Conservation (phyloP, 2,888 invertebrate species). For the Eristalis tenax region DNA sequence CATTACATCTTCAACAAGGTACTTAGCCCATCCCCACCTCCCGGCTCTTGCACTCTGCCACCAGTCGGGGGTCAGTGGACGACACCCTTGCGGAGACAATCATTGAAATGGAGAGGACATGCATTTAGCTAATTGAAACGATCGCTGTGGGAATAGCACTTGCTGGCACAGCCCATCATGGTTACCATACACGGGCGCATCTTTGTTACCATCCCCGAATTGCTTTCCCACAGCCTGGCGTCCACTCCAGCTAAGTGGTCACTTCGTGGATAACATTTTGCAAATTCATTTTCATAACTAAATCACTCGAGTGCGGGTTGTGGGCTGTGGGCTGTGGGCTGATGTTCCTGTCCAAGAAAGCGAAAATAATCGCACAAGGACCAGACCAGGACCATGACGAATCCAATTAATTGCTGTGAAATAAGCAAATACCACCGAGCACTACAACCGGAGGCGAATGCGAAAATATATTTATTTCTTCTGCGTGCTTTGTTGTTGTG, state of each 20-base stretch:
- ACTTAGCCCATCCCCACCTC: background rate
- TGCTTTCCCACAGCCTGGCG: background rate
- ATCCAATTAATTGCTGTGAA: conserved; percentile 62
- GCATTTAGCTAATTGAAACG: conserved; percentile 70
- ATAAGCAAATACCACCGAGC: conserved; percentile 60
- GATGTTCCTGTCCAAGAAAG: background rate
- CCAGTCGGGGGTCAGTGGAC: conserved; percentile 28
- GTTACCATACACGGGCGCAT: background rate
- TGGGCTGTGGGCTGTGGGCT: too few relatives aligned
- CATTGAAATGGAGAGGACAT: conserved; percentile 60
- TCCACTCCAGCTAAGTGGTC: conserved; percentile 32
- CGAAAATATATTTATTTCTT: conserved; percentile 17
- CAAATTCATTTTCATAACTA: conserved; percentile 14
- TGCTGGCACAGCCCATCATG: background rate
- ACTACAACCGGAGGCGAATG: conserved; percentile 14
- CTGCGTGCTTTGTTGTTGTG: conserved; percentile 23
- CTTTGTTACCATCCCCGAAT: too few relatives aligned
- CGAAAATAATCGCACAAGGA: background rate
- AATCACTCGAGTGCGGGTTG: background rate
- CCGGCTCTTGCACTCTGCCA: background rate
- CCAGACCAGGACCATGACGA: conserved; percentile 14
- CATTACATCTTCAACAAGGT: background rate
- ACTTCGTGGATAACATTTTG: conserved; percentile 19
- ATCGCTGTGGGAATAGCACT: conserved; percentile 57
- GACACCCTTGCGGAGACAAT: conserved; percentile 20